Percentiles rank a stretch among this genome's conserved stretches.
Evolutionary conservation across 2,113 vertebrate genomes (phyloP).

Genomic region (Castor canadensis): DNA sequence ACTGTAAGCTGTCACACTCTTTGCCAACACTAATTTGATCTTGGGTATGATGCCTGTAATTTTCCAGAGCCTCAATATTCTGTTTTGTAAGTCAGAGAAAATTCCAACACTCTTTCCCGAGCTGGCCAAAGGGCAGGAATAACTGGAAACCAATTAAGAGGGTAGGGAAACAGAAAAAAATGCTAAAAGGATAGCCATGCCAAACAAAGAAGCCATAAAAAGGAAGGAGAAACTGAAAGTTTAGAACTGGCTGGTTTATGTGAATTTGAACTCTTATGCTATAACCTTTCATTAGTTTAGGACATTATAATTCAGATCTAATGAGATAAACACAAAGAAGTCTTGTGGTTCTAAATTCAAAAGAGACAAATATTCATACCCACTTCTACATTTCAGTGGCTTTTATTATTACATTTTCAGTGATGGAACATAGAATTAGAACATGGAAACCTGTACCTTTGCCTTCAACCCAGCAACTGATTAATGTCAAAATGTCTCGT

Average conservation of each 20-base stretch:
- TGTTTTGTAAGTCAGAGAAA: neutral
- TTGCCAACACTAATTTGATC: neutral
- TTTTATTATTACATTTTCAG: constrained; percentile 61
- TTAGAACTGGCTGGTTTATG: neutral
- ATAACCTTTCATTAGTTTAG: constrained; percentile 22
- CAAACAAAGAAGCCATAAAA: neutral
- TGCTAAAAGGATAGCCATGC: neutral
- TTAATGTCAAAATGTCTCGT: constrained; percentile 67
- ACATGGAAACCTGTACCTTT: constrained; percentile 18
- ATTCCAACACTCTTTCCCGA: neutral
- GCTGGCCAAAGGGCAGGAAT: neutral
- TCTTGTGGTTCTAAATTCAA: neutral
- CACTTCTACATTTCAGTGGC: constrained; percentile 11
- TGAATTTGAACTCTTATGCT: neutral
- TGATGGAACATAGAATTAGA: constrained; percentile 49
- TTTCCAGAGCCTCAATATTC: neutral
- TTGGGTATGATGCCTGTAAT: neutral
- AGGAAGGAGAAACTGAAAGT: neutral
- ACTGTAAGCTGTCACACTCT: neutral
- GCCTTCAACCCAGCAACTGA: constrained; percentile 42
- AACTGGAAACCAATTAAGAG: neutral
- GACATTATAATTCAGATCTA: constrained; percentile 42
- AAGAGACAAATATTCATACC: constrained; percentile 17
- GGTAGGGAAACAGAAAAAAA: neutral
- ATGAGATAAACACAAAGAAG: constrained; percentile 16